Conservation (phyloP, 2,113 vertebrate species). For the Indicator maculatus region DNA sequence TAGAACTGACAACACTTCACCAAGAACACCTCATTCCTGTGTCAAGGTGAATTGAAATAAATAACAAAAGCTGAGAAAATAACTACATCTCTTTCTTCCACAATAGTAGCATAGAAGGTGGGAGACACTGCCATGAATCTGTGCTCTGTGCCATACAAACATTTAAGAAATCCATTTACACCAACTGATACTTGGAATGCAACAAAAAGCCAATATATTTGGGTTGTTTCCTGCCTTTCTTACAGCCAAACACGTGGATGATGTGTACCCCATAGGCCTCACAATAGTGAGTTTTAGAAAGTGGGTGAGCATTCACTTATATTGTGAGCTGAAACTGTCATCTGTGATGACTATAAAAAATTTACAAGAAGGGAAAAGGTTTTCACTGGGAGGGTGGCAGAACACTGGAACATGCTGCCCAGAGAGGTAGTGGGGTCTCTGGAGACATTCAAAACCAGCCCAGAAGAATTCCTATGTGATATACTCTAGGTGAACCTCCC, state of each 20-base stretch:
- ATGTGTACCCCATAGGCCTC: background rate
- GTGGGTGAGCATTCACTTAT: fast-evolving
- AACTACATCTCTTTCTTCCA: background rate
- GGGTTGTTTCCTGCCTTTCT: background rate
- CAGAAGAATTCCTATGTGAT: no score
- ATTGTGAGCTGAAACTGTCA: background rate
- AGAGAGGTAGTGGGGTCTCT: no score
- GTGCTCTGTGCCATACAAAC: background rate
- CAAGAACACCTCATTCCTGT: background rate
- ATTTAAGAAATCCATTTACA: background rate
- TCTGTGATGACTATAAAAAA: background rate
- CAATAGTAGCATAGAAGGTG: background rate
- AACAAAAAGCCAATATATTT: background rate
- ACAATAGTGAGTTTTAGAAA: background rate
- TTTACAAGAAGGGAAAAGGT: background rate
- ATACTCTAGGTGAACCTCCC: no score
- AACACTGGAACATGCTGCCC: no score
- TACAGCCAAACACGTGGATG: fast-evolving
- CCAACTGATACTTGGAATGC: background rate
- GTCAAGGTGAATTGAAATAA: background rate
- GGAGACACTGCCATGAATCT: background rate
- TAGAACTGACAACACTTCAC: background rate
- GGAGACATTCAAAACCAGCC: no score
- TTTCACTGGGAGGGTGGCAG: no score
- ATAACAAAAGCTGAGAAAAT: background rate